phyloP scores from a whole-genome alignment of 2,888 invertebrate genomes.

The Ecliptopera silaceata region DNA sequence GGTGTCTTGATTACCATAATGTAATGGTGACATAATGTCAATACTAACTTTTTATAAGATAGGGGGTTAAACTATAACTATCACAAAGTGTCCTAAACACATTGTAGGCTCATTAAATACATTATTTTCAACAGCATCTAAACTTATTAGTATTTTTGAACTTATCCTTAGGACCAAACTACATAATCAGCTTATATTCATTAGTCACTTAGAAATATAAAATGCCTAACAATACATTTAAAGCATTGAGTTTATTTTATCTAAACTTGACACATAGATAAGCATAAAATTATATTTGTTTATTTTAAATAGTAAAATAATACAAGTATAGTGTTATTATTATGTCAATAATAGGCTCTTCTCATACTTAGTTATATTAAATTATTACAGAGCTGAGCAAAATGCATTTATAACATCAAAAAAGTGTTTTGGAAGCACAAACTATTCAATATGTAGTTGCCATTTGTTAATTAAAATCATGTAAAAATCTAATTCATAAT shows the following conservation, averaged over 20 bases:
- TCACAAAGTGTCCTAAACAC: slow-evolving; percentile 57
- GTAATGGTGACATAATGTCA: too few relatives aligned
- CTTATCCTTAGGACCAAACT: slow-evolving; percentile 3
- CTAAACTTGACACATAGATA: background rate
- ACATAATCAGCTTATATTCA: slow-evolving; percentile 3
- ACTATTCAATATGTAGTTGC: background rate
- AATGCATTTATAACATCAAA: slow-evolving; percentile 3
- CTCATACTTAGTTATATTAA: background rate
- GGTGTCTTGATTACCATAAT: too few relatives aligned
- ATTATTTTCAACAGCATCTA: background rate
- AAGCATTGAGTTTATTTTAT: slow-evolving; percentile 14
- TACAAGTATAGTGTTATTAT: background rate
- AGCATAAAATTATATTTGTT: background rate
- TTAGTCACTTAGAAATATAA: background rate
- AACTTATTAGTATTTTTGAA: slow-evolving; percentile 2
- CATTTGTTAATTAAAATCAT: background rate
- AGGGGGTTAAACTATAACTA: slow-evolving; percentile 52
- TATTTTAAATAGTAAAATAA: background rate
- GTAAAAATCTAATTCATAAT: too few relatives aligned
- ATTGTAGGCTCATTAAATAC: slow-evolving; percentile 31
- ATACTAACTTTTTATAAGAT: too few relatives aligned
- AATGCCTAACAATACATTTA: slow-evolving; percentile 22
- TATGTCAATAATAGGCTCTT: slow-evolving; percentile 3
- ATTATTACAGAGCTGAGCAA: slow-evolving; percentile 14
- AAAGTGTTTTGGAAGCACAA: slow-evolving; percentile 10